Conservation (phyloP, 1,140 invertebrate species). For the Mizuhopecten yessoensis region DNA sequence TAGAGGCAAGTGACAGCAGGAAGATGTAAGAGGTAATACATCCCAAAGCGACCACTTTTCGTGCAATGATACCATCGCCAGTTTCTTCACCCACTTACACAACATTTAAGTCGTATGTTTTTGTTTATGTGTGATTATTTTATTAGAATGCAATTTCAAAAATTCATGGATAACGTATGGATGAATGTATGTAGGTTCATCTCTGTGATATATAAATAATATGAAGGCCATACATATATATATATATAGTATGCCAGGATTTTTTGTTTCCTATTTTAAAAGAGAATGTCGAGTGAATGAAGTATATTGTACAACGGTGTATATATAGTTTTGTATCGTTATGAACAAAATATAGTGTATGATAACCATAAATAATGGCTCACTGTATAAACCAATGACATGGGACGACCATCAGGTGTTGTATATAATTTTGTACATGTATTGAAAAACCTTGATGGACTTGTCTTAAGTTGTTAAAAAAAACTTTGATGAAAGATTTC, state of each 20-base stretch:
- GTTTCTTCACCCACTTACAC: neutral
- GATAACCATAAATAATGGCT: neutral
- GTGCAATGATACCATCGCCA: neutral
- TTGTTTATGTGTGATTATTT: slow-evolving; percentile 28
- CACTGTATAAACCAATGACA: neutral
- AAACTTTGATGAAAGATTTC: neutral
- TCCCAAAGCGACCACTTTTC: neutral
- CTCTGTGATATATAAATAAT: neutral
- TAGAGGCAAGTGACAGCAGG: neutral
- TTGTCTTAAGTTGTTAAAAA: slow-evolving; percentile 20
- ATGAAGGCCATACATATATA: neutral
- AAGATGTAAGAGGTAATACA: neutral
- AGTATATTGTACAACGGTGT: neutral
- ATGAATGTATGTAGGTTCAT: neutral
- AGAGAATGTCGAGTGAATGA: slow-evolving; percentile 6
- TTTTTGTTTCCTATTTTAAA: slow-evolving; percentile 21
- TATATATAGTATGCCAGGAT: neutral
- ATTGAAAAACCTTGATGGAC: slow-evolving; percentile 7
- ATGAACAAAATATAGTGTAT: slow-evolving; percentile 11
- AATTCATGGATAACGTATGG: neutral
- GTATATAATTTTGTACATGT: slow-evolving; percentile 40
- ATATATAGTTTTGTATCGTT: slow-evolving; percentile 30
- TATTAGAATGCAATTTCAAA: neutral
- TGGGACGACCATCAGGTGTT: neutral
- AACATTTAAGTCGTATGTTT: neutral